A percentile compares a stretch with the other conserved stretches of the same genome.
Conservation (phyloP, 2,797 vertebrate species). For the Chrosomus eos region DNA sequence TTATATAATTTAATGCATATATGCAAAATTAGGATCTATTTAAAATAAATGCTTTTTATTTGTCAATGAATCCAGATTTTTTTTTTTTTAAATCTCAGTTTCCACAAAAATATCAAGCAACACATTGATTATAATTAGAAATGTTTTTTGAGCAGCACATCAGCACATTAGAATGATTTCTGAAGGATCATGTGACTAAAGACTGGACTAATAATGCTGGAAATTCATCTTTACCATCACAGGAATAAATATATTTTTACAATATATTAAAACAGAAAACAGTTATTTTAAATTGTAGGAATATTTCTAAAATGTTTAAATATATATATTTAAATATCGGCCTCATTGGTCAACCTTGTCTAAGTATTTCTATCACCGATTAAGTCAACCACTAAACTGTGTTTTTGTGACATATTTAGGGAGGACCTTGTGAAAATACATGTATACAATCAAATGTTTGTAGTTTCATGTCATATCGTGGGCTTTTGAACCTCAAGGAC, state of each 20-base stretch:
- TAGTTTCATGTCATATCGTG: background rate
- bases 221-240: background rate
- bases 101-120: background rate
- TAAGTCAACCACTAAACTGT: background rate
- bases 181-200: background rate
- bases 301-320: no score
- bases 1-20: background rate
- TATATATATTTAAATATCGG: no score
- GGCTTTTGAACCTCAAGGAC: slow-evolving; percentile 10
- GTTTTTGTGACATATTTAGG: background rate
- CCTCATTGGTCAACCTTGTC: background rate
- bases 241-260: no score
- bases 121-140: background rate
- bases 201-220: background rate
- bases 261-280: background rate
- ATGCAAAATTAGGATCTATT: background rate
- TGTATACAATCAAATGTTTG: background rate
- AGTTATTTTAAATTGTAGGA: background rate
- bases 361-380: background rate
- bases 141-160: background rate
- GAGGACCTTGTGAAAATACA: background rate
- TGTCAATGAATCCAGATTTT: background rate
- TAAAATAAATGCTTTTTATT: background rate
- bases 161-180: background rate
- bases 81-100: no score